These are phyloP conservation scores for Adelges cooleyi DNA, from an alignment of 1,140 invertebrate genomes.

Conservation along the genomic window DNA sequence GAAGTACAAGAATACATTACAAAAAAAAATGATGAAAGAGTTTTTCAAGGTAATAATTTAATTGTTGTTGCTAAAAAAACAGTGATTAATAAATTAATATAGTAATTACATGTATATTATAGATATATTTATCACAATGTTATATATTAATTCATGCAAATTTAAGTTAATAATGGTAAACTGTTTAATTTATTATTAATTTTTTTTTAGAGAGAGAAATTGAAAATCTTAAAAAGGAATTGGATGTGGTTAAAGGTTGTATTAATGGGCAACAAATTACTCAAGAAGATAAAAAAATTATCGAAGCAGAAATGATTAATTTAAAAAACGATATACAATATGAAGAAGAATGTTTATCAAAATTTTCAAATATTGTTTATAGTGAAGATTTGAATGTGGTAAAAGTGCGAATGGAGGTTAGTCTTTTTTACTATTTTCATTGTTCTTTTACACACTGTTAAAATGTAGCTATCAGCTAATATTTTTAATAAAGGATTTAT, in stretches of 20 bases:
- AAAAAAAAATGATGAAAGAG: conserved; percentile 7
- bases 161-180: too few species aligned
- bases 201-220: conserved; percentile 25
- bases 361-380: conserved; percentile 28
- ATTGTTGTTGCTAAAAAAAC: too few species aligned
- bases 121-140: too few species aligned
- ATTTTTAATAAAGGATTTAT: too few species aligned
- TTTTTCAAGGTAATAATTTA: not conserved
- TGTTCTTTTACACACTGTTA: too few species aligned
- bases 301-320: conserved; percentile 7
- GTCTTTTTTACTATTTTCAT: too few species aligned
- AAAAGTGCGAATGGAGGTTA: conserved; percentile 3
- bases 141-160: too few species aligned
- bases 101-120: too few species aligned
- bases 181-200: not conserved
- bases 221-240: conserved; percentile 18
- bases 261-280: conserved; percentile 20
- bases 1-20: not conserved
- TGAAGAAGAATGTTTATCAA: conserved; percentile 3
- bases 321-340: conserved; percentile 13
- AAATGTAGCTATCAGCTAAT: too few species aligned
- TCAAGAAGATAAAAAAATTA: conserved; percentile 4
- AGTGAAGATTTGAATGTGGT: conserved; percentile 24
- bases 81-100: too few species aligned
- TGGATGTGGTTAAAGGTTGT: conserved; percentile 1